Evolutionary conservation across 2,113 vertebrate genomes (phyloP), one percentile per base, ranked within the genome.

Genomic region (Tinamus guttatus): DNA sequence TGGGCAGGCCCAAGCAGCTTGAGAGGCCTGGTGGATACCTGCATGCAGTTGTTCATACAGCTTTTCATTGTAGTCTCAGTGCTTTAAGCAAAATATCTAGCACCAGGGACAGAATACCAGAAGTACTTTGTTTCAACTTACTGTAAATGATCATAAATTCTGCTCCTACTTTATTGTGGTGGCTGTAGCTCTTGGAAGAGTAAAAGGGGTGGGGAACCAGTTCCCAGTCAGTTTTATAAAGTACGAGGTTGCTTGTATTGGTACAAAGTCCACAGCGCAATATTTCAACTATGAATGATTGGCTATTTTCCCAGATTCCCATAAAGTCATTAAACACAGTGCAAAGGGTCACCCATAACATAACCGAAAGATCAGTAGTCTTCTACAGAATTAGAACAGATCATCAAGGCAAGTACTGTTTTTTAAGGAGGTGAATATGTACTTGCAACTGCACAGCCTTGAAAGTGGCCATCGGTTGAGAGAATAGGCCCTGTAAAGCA

Each of bases 101-200:
- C 80, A 96, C 52, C 40, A 71, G 43, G 73, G 82, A 93, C 71
- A 36, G 69, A 80, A 90, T 73, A 94, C 77, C 77, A 96, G 90
- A 88, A 94, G 74, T 0, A 4, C 52, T 92, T 97, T 90, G 85
- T 95, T 96, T 92, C 77, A 62, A 63, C 86, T 96, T 89, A 92
- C 92, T 81, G 94, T 96, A 96, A 97, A 94, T 88, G 88, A 90
- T 93, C 88, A 70, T 96, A 95, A 95, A 95, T 96, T 88, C 80
- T 94, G 7, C 62, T 92, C 68, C 90, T 93, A 69, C 92, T 97
- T 95, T 95, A 95, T 93, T 95, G 90, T 90, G 90, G 90, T 90
- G 58, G 77, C 77, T 96, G 92, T 75, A 92, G 83, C 69, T 95
- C 90, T 95, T 96, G 94, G 90, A 95, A 90, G 67, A 93, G 69